Evolutionary conservation across 2,888 invertebrate genomes (phyloP).

Genomic region (Diarsia mendica): DNA sequence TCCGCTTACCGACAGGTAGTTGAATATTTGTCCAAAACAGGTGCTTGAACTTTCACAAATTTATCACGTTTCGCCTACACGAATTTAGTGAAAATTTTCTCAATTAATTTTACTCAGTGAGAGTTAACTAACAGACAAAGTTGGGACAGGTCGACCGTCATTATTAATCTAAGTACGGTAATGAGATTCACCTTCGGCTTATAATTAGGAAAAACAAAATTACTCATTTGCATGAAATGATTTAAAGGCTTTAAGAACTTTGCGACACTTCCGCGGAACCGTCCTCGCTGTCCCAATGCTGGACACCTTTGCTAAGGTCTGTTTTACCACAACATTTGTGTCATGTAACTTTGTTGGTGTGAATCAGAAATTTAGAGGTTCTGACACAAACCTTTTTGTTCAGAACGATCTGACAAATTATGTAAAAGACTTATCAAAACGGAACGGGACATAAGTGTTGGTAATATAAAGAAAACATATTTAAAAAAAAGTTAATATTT

Average conservation of each 20-base stretch:
- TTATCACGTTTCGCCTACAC: slow-evolving; percentile 72
- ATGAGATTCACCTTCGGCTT: slow-evolving; percentile 70
- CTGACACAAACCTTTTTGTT: not conserved
- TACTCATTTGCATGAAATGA: slow-evolving; percentile 56
- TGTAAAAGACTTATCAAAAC: not conserved
- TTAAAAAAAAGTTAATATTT: no score
- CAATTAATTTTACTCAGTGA: slow-evolving; percentile 76
- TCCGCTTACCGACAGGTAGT: slow-evolving; percentile 43
- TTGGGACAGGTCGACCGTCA: slow-evolving; percentile 70
- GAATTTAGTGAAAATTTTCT: slow-evolving; percentile 76
- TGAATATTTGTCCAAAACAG: slow-evolving; percentile 68
- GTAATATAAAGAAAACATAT: no score
- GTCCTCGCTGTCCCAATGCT: not conserved
- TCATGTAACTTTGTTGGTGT: not conserved
- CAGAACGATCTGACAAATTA: not conserved
- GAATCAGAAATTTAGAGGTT: not conserved
- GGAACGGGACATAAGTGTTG: not conserved
- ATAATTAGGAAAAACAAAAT: slow-evolving; percentile 61
- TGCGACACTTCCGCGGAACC: slow-evolving; percentile 25
- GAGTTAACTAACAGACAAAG: slow-evolving; percentile 75
- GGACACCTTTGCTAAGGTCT: not conserved
- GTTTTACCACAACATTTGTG: not conserved
- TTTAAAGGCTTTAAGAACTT: slow-evolving; percentile 50
- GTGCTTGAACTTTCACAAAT: slow-evolving; percentile 71
- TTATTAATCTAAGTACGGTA: slow-evolving; percentile 71